Evolutionary conservation across 2,113 vertebrate species (phyloP).

Genomic region (Sphyrna mokarran): DNA sequence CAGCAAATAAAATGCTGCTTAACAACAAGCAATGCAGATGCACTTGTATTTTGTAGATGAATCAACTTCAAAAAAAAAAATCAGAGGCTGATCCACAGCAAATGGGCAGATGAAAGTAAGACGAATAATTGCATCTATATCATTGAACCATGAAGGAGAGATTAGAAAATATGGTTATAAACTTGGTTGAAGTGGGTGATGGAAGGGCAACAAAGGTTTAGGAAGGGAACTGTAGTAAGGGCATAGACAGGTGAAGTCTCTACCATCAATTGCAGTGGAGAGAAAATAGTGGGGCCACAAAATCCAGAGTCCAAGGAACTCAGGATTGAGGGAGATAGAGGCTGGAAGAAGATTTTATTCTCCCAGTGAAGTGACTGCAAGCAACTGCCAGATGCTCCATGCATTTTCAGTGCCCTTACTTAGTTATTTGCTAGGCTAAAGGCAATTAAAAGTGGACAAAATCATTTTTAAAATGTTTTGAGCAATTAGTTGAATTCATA

Average conservation of each 20-base stretch:
- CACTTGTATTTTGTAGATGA: not conserved
- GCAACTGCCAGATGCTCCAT: not conserved
- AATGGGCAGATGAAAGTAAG: not conserved
- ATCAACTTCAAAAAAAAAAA: not conserved
- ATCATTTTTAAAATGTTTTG: not conserved
- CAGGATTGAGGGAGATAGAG: not conserved
- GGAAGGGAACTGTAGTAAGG: not conserved
- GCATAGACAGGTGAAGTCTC: not conserved
- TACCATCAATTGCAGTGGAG: not conserved
- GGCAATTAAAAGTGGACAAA: not conserved
- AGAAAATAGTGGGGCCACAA: not conserved
- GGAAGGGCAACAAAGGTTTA: not conserved
- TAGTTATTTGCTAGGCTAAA: not conserved
- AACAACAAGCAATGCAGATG: not conserved
- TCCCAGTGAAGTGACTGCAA: not conserved
- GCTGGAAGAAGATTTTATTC: not conserved
- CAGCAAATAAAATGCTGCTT: too few species aligned
- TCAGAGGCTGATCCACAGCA: not conserved
- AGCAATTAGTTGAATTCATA: not conserved
- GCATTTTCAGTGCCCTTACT: not conserved
- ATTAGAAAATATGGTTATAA: not conserved
- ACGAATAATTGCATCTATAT: not conserved
- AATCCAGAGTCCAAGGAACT: not conserved
- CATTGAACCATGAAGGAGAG: not conserved
- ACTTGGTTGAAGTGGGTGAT: not conserved